Base-by-base conservation (phyloP, 53 echinoderm and acorn worm species). In the Mesocentrotus franciscanus region DNA sequence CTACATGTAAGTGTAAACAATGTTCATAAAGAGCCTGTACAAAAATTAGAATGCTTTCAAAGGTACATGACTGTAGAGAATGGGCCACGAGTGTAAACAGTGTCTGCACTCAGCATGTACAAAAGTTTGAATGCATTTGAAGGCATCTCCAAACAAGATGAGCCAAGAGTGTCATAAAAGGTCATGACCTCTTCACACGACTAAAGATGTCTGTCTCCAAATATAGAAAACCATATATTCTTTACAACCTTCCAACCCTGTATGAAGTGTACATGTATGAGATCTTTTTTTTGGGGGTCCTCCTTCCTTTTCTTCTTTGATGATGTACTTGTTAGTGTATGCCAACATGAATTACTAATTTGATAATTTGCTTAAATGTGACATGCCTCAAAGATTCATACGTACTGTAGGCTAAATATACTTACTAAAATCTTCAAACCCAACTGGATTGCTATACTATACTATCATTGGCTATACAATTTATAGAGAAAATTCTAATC, bases 151-250 rank as follows among this genome's bases (percentile, higher is more conserved):
- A 2, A 49, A 49, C 49, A 49, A 64, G 64, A 64, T 64, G 64
- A 91, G 35, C 91, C 35, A 91, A 0, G 61, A 42, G 91, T 64
- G 66, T 91, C 91, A 91, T 64, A 16, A 16, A 9, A 68, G 91
- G 91, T 90, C 35, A 68, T 68, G 68, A 91, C 14, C 91, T 68
- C 91, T 91, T 39, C 62, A 66, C 91, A 91, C 61, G 9, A 89
- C 66, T 33, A 29, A 64, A 27, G 64, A 66, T 17, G 64, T 5
- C 91, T 36, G 64, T 34, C 91, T 64, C 91, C 66, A 91, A 64
- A 91, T 20, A 90, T 90, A 59, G 90, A 90, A 58, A 59, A 20
- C 26, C 58, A 60, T 29, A 89, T 89, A 27, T 57, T 15, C 11
- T 56, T 89, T 32, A 14, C 78, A 12, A 34, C 33, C 30, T 9